These are phyloP conservation scores for Hirtodrosophila alboralis DNA, from an alignment of 2,888 invertebrate genomes.

Conservation along the genomic window DNA sequence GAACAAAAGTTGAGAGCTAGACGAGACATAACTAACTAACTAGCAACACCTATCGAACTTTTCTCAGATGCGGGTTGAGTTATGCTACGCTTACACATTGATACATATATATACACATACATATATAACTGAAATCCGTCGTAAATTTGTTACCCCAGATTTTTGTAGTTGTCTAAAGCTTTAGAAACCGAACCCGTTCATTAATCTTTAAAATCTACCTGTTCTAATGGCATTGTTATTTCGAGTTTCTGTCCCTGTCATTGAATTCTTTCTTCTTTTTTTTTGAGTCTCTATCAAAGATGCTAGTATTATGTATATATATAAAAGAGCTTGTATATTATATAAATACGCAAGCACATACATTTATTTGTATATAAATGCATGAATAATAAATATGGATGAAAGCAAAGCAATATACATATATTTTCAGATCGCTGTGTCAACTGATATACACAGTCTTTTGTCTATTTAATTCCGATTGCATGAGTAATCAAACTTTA, in stretches of 20 bases:
- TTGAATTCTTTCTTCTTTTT: conserved; percentile 20
- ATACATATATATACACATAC: conserved; percentile 8
- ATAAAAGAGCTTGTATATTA: not conserved
- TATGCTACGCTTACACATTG: not conserved
- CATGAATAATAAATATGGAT: not conserved
- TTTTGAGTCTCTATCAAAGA: conserved; percentile 34
- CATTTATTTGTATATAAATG: not conserved
- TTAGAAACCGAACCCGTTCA: conserved; percentile 64
- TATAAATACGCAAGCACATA: not conserved
- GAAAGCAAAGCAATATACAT: not conserved
- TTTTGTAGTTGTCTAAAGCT: conserved; percentile 48
- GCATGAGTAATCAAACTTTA: conserved; percentile 37
- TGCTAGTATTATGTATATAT: conserved; percentile 22
- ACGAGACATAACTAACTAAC: not conserved
- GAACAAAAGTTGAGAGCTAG: not conserved
- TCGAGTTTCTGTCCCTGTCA: conserved; percentile 24
- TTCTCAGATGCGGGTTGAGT: conserved; percentile 18
- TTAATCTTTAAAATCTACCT: conserved; percentile 77
- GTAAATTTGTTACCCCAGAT: conserved; percentile 58
- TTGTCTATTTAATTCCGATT: conserved; percentile 24
- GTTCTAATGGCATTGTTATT: conserved; percentile 62
- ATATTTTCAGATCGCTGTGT: not conserved
- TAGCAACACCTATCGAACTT: not conserved
- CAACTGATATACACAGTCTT: conserved; percentile 9
- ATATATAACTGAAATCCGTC: conserved; percentile 41